Evolutionary conservation across 1,140 invertebrate genomes (phyloP), one percentile per base, ranked within the genome.

Genomic region (Oncopodura yosiiana): DNA sequence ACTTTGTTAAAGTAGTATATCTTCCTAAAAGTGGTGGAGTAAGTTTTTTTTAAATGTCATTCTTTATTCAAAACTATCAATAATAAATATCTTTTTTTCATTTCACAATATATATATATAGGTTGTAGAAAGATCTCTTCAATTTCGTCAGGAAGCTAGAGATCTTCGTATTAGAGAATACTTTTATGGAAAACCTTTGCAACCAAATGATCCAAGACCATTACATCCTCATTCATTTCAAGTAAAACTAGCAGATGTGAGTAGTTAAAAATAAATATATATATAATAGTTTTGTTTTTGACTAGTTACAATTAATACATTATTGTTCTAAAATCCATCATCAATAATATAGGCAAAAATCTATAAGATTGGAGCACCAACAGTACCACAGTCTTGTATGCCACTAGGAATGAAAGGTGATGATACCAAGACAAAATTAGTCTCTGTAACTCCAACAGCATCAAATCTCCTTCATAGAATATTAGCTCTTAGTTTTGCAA

Each of bases 11-110:
- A 74, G 84, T 97, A 18, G 82, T 97, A 0, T 84, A 94, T 64
- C 71, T 94, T 49, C 93, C 93, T 3, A 98, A 98, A 74, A 96
- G 92, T 71, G 93, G 94, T 34, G 94, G 94, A 42, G 92, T 91
- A 71, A 76, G 81, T 75, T 42, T 34, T 45, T 46, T 50, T 18
- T 32, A 9, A 32, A 44, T 30, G 43, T 51, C 19, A 37, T 14
- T 12, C 19, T 23, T 14, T 4, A 8, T 26, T 43, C 5, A 4
- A 27, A 8, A 19, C 12, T 32, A 24, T 27, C 14, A 11, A 39
- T 42, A 46, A 27, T 21, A 8, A n/a, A n/a, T n/a, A n/a, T n/a
- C n/a, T n/a, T n/a, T n/a, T n/a, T n/a, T n/a, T n/a, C n/a, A n/a
- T n/a, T n/a, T n/a, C n/a, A n/a, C n/a, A n/a, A n/a, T n/a, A n/a